Base-by-base conservation (phyloP, 2,888 invertebrate genomes). In the Ochropleura plecta region DNA sequence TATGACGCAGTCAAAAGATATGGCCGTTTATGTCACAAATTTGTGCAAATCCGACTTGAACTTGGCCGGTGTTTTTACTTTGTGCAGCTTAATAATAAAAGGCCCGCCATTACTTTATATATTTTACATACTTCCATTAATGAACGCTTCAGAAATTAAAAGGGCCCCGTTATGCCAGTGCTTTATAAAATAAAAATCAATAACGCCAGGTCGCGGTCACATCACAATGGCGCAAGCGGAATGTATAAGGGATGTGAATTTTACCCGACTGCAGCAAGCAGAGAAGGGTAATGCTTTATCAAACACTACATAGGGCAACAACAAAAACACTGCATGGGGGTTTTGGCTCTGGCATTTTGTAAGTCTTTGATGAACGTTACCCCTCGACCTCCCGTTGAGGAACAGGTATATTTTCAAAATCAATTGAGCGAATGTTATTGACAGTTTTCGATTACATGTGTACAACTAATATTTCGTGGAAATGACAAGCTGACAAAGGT, bases 341-440 rank as follows among this genome's bases (percentile, higher is more conserved):
- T 18, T 42, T 49, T 14, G 57, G 18, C 71, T 12, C 0, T 8
- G 7, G 0, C 20, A 46, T 20, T 51, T 2, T 14, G 4, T n/a
- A 16, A 30, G 55, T 20, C 20, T 63, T 63, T 57, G 18, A 60
- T 16, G 18, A 20, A n/a, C 53, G 7, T 62, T 16, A 51, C 76
- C 78, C 71, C 63, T 78, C 20, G 76, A 57, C 63, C 55, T n/a
- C 71, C 63, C 63, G 63, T 16, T 49, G 18, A 51, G 12, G 57
- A 78, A 78, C 49, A 40, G 49, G 40, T 51, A 71, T 20, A 57
- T 71, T 78, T 76, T 70, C 18, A 18, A 20, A 46, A 51, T 51
- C 78, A 62, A 62, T 48, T 2, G 53, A 62, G 49, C 46, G 40
- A 14, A 70, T 57, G 71, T 16, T 12, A 44, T 40, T 77, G 76